A percentile compares a stretch with the other conserved stretches of the same genome.
phyloP scores from a whole-genome alignment of 1,140 invertebrate genomes.

The Drosophila punjabiensis region DNA sequence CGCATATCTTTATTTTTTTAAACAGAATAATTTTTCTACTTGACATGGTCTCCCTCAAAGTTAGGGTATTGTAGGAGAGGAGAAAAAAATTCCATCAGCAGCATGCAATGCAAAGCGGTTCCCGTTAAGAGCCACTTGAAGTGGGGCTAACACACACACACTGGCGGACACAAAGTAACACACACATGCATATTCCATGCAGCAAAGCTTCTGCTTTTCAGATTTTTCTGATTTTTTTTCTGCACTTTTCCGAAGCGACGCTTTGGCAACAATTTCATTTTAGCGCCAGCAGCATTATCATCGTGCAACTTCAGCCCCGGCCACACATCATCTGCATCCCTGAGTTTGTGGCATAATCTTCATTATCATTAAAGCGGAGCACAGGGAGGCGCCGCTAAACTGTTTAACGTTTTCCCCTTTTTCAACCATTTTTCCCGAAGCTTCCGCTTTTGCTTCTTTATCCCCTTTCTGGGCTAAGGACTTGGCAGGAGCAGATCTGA shows the following conservation, averaged over 20 bases:
- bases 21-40: too few relatives aligned
- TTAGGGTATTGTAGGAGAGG: conserved; percentile 8
- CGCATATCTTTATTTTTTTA: not conserved
- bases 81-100: conserved; percentile 32
- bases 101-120: conserved; percentile 65
- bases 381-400: conserved; percentile 70
- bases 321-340: conserved; percentile 63
- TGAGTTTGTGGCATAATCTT: conserved; percentile 66
- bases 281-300: conserved; percentile 47
- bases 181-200: conserved; percentile 11
- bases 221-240: conserved; percentile 9
- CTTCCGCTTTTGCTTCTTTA: conserved; percentile 66
- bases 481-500: conserved; percentile 23
- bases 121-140: conserved; percentile 77
- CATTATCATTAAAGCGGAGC: conserved; percentile 78
- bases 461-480: conserved; percentile 38
- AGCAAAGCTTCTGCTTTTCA: conserved; percentile 42
- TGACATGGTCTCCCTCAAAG: not conserved
- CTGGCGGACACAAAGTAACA: not conserved
- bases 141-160: conserved; percentile 36
- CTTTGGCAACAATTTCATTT: conserved; percentile 70
- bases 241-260: conserved; percentile 52
- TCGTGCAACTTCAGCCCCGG: conserved; percentile 33
- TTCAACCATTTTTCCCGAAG: conserved; percentile 26
- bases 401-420: conserved; percentile 59